Evolutionary conservation across 2,888 invertebrate genomes (phyloP).

Genomic region (Smittia aterrima): DNA sequence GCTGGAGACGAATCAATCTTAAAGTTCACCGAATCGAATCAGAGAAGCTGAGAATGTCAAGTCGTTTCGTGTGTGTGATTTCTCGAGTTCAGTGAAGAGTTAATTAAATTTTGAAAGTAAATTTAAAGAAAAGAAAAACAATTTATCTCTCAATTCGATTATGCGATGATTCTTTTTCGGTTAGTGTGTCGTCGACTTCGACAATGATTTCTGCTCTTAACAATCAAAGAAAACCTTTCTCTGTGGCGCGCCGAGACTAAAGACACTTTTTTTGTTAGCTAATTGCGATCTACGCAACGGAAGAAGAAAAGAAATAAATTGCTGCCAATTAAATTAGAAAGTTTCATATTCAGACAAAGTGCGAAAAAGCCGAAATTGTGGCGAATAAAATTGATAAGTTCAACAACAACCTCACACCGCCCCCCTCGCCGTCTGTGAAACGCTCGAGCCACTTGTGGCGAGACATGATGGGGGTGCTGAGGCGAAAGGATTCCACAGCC

Average conservation of each 20-base stretch:
- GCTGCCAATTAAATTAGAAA: not conserved
- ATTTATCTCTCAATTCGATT: too few relatives aligned
- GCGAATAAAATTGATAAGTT: slow-evolving; percentile 38
- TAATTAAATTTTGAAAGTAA: too few relatives aligned
- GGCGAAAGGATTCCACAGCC: slow-evolving; percentile 32
- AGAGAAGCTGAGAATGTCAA: too few relatives aligned
- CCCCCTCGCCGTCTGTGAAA: slow-evolving; percentile 22
- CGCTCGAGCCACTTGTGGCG: slow-evolving; percentile 29
- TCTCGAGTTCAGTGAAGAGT: too few relatives aligned
- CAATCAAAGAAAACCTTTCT: too few relatives aligned
- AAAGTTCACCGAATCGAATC: too few relatives aligned
- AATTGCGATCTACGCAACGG: not conserved
- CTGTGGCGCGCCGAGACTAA: too few relatives aligned
- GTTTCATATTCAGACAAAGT: not conserved
- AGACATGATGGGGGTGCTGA: slow-evolving; percentile 38
- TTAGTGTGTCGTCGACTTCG: not conserved
- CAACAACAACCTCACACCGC: slow-evolving; percentile 37
- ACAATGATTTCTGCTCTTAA: too few relatives aligned
- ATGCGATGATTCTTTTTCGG: not conserved
- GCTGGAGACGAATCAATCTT: not conserved
- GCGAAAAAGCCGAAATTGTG: slow-evolving; percentile 21
- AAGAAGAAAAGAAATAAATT: too few relatives aligned
- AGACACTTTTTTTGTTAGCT: slow-evolving; percentile 13
- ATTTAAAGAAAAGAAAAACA: too few relatives aligned
- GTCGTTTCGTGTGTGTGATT: too few relatives aligned